Percentiles rank a stretch among this genome's conserved stretches.
These are phyloP conservation scores for Halictus quadricinctus DNA, from an alignment of 2,888 invertebrate species.

Conservation along the genomic window DNA sequence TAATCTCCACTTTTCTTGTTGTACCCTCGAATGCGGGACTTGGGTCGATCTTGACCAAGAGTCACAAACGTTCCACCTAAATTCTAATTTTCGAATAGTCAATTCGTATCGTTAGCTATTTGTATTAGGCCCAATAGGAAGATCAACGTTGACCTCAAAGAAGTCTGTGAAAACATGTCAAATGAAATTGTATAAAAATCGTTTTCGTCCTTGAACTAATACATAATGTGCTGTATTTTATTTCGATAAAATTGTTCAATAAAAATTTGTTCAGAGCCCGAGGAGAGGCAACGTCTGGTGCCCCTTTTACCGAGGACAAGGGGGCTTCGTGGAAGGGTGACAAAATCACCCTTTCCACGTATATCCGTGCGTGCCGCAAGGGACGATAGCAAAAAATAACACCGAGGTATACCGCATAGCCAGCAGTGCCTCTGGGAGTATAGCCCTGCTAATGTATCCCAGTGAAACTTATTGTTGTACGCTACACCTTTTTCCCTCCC, in stretches of 20 bases:
- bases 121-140: no score
- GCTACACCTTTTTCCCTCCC: conserved; percentile 48
- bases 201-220: not conserved
- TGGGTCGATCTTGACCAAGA: no score
- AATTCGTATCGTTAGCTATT: not conserved
- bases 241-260: not conserved
- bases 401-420: conserved; percentile 76
- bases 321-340: conserved; percentile 36
- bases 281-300: conserved; percentile 10
- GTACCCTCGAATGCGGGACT: no score
- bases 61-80: no score
- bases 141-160: no score
- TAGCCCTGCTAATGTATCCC: conserved; percentile 78
- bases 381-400: conserved; percentile 78
- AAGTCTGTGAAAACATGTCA: no score
- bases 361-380: conserved; percentile 64
- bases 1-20: no score
- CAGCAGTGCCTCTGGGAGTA: conserved; percentile 74
- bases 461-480: conserved; percentile 67
- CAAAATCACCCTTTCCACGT: conserved; percentile 56
- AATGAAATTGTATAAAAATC: no score
- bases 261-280: not conserved
- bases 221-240: not conserved
- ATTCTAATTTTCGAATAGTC: not conserved
- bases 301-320: not conserved